Percentiles rank a stretch among this genome's conserved stretches.
phyloP scores from a whole-genome alignment of 2,113 vertebrate genomes.

The Microcebus griseorufus region DNA sequence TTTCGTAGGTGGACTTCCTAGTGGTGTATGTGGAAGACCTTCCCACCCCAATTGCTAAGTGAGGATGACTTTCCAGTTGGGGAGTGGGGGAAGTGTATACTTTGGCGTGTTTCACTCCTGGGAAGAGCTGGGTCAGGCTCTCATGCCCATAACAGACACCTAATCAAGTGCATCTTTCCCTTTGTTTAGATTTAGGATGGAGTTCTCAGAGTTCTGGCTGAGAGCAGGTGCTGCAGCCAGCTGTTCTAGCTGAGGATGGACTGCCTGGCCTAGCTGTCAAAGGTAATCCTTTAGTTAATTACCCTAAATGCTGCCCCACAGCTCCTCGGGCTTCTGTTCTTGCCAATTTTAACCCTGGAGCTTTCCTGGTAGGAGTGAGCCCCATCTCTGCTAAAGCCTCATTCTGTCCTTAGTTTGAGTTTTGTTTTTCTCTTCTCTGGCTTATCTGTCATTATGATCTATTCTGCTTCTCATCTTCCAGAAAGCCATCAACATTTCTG shows the following conservation, averaged over 20 bases:
- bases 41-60: background rate
- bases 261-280: background rate
- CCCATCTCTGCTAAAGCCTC: background rate
- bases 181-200: background rate
- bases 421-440: background rate
- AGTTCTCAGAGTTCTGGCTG: background rate
- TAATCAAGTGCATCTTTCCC: background rate
- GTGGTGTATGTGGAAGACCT: background rate
- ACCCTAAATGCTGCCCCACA: background rate
- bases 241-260: background rate
- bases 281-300: background rate
- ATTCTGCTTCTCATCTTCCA: background rate
- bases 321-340: background rate
- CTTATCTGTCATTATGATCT: background rate
- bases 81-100: background rate
- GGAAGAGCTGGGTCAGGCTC: background rate
- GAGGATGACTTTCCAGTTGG: background rate
- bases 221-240: background rate
- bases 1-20: background rate
- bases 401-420: background rate
- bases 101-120: background rate
- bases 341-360: background rate
- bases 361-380: background rate
- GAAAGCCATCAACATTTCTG: conserved; percentile 2
- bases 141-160: background rate